These are phyloP conservation scores for Cephalotes varians DNA, from an alignment of 2,888 invertebrate species.

Conservation along the genomic window DNA sequence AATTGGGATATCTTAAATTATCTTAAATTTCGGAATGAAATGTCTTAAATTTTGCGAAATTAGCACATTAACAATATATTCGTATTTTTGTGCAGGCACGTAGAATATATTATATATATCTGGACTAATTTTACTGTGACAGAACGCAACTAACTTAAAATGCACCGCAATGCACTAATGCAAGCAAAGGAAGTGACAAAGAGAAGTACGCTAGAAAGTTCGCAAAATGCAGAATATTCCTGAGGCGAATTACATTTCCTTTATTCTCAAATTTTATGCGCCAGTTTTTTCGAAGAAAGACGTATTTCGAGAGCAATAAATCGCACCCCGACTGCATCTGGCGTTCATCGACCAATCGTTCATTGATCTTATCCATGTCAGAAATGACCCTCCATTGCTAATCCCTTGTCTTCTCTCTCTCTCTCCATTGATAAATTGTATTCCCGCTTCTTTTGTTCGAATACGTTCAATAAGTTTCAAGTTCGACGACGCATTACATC, in stretches of 20 bases:
- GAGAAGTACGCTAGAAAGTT: conserved; percentile 27
- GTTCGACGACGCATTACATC: background rate
- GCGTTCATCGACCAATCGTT: conserved; percentile 38
- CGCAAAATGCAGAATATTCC: conserved; percentile 21
- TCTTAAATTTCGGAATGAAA: no score
- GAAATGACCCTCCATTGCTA: conserved; percentile 20
- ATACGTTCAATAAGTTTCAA: background rate
- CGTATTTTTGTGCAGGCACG: background rate
- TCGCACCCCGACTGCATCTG: conserved; percentile 33
- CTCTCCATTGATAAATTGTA: conserved; percentile 10
- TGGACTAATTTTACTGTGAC: background rate
- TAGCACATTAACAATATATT: background rate
- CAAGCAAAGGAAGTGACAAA: background rate
- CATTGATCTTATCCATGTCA: conserved; percentile 51
- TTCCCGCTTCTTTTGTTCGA: conserved; percentile 17
- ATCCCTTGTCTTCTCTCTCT: background rate
- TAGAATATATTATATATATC: background rate
- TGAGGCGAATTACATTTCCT: conserved; percentile 29
- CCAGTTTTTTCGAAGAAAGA: conserved; percentile 1
- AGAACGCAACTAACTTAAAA: background rate
- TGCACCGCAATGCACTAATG: background rate
- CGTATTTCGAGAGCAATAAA: conserved; percentile 49
- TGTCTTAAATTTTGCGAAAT: background rate
- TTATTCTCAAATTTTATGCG: conserved; percentile 1
- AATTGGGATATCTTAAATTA: no score